Evolutionary conservation across 2,113 vertebrate species (phyloP).

Genomic region (Puffinus mauretanicus): DNA sequence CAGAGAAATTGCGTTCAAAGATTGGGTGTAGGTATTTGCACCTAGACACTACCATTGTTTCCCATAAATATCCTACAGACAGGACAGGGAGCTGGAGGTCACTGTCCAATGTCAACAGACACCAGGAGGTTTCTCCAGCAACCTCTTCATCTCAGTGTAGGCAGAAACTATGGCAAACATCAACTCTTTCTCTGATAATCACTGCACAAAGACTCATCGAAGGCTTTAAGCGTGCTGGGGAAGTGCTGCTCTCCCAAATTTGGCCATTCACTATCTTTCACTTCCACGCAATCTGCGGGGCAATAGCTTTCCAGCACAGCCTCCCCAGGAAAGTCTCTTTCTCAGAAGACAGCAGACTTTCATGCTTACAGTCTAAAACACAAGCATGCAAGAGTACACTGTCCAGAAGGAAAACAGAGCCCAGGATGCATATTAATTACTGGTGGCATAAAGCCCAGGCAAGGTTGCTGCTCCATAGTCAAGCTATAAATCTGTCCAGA

Average conservation of each 20-base stretch:
- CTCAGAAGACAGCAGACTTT: neutral
- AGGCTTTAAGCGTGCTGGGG: neutral
- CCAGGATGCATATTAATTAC: constrained; percentile 52
- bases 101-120: neutral
- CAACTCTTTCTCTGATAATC: neutral
- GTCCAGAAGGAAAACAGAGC: constrained; percentile 62
- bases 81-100: neutral
- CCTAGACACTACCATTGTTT: neutral
- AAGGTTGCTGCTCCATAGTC: constrained; percentile 34
- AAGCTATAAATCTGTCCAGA: constrained; percentile 66
- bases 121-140: neutral
- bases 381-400: neutral
- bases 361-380: neutral
- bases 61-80: neutral
- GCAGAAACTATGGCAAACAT: neutral
- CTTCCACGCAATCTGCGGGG: neutral
- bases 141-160: neutral
- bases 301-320: neutral
- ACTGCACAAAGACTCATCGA: neutral
- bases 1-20: neutral
- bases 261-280: neutral
- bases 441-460: constrained; percentile 54
- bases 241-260: neutral
- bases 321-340: neutral
- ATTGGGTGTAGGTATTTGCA: neutral